Conservation (phyloP, 2,888 invertebrate species). For the Coelinius sp. region DNA sequence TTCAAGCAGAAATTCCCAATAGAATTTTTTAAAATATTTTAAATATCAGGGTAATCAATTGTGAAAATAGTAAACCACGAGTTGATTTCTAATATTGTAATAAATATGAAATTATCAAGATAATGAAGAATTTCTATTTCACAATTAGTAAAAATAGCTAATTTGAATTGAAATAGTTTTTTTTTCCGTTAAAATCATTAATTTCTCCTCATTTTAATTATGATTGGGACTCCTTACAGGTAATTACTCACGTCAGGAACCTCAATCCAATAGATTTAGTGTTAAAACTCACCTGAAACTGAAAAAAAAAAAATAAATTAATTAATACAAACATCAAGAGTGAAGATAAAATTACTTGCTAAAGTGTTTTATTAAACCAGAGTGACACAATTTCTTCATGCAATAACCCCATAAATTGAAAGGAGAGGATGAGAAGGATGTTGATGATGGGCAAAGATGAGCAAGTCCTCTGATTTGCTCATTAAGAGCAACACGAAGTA, state of each 20-base stretch:
- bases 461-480: conserved; percentile 48
- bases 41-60: no score
- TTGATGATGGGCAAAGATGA: conserved; percentile 26
- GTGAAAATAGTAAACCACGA: no score
- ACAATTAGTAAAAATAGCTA: not conserved
- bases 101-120: no score
- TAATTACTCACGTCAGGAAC: not conserved
- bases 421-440: conserved; percentile 23
- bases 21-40: no score
- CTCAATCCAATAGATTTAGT: not conserved
- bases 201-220: not conserved
- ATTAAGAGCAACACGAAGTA: conserved; percentile 38
- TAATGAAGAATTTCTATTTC: not conserved
- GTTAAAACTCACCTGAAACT: not conserved
- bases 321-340: not conserved
- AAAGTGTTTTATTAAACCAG: not conserved
- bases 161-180: not conserved
- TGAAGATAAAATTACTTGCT: not conserved
- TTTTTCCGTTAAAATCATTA: not conserved
- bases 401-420: conserved; percentile 45
- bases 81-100: no score
- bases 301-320: not conserved
- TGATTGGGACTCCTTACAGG: not conserved
- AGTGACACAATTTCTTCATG: conserved; percentile 38
- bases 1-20: no score